These are phyloP conservation scores for Amblyopsis hoosieri DNA, from an alignment of 2,797 vertebrate species.

Conservation along the genomic window DNA sequence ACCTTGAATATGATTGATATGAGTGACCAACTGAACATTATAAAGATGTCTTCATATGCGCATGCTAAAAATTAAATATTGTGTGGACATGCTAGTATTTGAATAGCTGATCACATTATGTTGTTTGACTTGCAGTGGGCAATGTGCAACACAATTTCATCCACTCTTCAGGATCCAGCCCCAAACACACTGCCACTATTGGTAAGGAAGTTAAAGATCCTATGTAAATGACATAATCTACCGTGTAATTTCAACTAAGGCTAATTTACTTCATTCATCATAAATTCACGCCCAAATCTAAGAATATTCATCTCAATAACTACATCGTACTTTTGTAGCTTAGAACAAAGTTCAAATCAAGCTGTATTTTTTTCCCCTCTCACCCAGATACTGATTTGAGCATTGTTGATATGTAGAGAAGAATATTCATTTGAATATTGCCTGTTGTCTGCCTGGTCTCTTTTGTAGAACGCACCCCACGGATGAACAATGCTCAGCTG, in stretches of 20 bases:
- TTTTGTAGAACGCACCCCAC: constrained; percentile 75
- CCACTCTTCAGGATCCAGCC: constrained; percentile 85
- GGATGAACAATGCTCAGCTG: constrained; percentile 84
- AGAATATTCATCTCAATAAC: constrained; percentile 55
- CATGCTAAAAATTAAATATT: too few relatives aligned
- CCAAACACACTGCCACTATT: constrained; percentile 86
- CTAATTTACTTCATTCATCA: constrained; percentile 56
- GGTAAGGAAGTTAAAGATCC: constrained; percentile 59
- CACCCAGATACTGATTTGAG: constrained; percentile 38
- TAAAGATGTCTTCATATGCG: too few relatives aligned
- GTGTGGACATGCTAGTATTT: too few relatives aligned
- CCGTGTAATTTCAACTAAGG: constrained; percentile 42
- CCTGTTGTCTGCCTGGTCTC: constrained; percentile 36
- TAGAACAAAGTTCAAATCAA: constrained; percentile 46
- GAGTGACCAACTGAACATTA: too few relatives aligned
- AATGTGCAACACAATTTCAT: constrained; percentile 91
- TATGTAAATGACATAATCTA: constrained; percentile 32
- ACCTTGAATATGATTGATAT: too few relatives aligned
- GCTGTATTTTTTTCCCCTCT: constrained; percentile 14
- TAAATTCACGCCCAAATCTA: constrained; percentile 47
- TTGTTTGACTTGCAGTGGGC: constrained; percentile 81
- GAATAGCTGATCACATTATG: constrained; percentile 43
- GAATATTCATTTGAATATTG: too few relatives aligned
- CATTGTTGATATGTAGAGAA: constrained; percentile 14
- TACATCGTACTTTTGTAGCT: constrained; percentile 5